These are phyloP conservation scores for Pseudanteris insignis DNA, from an alignment of 2,888 invertebrate genomes.

Conservation along the genomic window DNA sequence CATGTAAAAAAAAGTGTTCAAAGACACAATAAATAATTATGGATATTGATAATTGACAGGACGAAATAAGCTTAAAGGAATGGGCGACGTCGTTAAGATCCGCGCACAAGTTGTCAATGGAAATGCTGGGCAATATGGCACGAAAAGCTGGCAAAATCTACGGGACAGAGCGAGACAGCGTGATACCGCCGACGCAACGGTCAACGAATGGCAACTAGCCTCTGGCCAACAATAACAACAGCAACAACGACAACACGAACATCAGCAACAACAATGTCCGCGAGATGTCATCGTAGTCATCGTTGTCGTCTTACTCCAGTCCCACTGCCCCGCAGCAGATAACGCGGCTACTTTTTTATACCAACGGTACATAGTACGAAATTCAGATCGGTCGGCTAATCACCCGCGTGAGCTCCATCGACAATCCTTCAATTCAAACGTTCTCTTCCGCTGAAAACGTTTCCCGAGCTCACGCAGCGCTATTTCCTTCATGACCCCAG, in stretches of 20 bases:
- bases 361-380: slow-evolving; percentile 47
- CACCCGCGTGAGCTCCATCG: slow-evolving; percentile 38
- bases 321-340: slow-evolving; percentile 62
- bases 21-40: not conserved
- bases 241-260: slow-evolving; percentile 9
- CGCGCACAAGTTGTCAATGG: slow-evolving; percentile 95
- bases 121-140: slow-evolving; percentile 96
- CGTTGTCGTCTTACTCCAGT: slow-evolving; percentile 55
- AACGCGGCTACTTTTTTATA: slow-evolving; percentile 60
- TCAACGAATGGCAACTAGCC: slow-evolving; percentile 71
- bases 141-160: slow-evolving; percentile 99
- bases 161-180: slow-evolving; percentile 77
- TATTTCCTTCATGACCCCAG: not conserved
- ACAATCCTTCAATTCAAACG: slow-evolving; percentile 27
- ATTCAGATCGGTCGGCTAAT: slow-evolving; percentile 23
- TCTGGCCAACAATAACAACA: slow-evolving; percentile 30
- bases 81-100: slow-evolving; percentile 96
- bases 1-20: not conserved
- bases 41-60: too few species aligned
- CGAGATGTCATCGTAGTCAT: slow-evolving; percentile 30
- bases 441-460: slow-evolving; percentile 14
- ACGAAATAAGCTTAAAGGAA: slow-evolving; percentile 98
- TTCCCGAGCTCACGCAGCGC: slow-evolving; percentile 11
- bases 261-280: slow-evolving; percentile 34
- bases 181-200: slow-evolving; percentile 67